Conservation (phyloP, 2,113 vertebrate species). For the Cyprinodon tularosa region DNA sequence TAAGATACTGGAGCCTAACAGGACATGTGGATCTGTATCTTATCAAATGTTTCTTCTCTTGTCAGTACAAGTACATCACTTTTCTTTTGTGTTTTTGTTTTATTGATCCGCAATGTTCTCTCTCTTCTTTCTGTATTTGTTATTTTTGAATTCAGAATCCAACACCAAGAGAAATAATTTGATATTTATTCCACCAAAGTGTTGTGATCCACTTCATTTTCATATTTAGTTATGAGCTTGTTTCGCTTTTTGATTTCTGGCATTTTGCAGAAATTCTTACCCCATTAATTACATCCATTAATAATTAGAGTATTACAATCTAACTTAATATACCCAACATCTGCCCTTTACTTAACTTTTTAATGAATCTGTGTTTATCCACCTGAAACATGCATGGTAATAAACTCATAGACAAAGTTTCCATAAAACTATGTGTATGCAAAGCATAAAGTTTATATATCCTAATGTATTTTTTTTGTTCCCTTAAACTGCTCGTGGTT, state of each 20-base stretch:
- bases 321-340: neutral
- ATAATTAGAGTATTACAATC: neutral
- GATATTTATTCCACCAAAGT: neutral
- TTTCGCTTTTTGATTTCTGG: neutral
- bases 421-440: neutral
- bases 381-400: neutral
- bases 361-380: neutral
- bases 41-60: neutral
- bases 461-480: neutral
- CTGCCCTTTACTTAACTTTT: neutral
- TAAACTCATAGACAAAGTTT: neutral
- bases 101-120: neutral
- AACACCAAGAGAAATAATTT: neutral
- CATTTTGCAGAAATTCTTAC: neutral
- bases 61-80: neutral
- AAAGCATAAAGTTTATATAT: neutral
- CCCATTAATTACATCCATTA: neutral
- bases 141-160: neutral
- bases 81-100: neutral
- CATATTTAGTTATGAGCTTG: neutral
- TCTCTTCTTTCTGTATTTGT: neutral
- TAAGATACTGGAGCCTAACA: neutral
- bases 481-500: neutral
- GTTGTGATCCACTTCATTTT: neutral
- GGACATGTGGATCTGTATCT: neutral